These are phyloP conservation scores for Buathra laborator DNA, from an alignment of 2,888 invertebrate species.

Conservation along the genomic window DNA sequence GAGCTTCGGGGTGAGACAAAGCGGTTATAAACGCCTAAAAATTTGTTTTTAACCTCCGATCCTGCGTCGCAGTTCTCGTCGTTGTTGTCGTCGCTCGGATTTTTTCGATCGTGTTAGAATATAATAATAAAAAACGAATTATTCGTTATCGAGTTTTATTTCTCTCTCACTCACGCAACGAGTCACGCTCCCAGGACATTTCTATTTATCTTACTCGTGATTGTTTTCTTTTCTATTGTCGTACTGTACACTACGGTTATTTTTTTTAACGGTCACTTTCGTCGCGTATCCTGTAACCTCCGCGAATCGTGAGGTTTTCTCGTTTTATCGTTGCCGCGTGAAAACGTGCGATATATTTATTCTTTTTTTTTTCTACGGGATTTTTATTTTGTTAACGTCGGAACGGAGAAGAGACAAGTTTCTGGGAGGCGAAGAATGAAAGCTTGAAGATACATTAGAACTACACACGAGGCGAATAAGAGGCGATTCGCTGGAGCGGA, in stretches of 20 bases:
- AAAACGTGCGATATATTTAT: conserved; percentile 21
- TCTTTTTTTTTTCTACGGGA: conserved; percentile 5
- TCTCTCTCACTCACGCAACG: conserved; percentile 50
- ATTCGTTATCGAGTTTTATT: conserved; percentile 44
- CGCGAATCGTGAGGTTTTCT: too few species aligned
- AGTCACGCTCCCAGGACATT: conserved; percentile 17
- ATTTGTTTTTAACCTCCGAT: conserved; percentile 54
- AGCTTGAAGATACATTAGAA: conserved; percentile 25
- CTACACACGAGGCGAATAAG: conserved; percentile 26
- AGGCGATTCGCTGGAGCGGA: conserved; percentile 13
- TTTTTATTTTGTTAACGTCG: conserved; percentile 30
- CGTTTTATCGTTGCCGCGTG: not conserved
- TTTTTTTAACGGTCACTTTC: conserved; percentile 15
- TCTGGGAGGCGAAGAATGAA: conserved; percentile 17
- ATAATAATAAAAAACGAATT: conserved; percentile 25
- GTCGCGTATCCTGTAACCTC: too few species aligned
- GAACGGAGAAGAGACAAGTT: conserved; percentile 9
- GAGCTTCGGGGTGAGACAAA: conserved; percentile 60
- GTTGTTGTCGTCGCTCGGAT: conserved; percentile 47
- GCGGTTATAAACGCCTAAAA: conserved; percentile 48
- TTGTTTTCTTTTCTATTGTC: conserved; percentile 8
- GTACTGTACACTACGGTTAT: conserved; percentile 30
- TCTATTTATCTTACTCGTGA: conserved; percentile 38
- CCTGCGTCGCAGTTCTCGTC: conserved; percentile 45
- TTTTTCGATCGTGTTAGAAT: conserved; percentile 54